Conservation (phyloP, 2,113 vertebrate species). For the Pygoscelis antarcticus region DNA sequence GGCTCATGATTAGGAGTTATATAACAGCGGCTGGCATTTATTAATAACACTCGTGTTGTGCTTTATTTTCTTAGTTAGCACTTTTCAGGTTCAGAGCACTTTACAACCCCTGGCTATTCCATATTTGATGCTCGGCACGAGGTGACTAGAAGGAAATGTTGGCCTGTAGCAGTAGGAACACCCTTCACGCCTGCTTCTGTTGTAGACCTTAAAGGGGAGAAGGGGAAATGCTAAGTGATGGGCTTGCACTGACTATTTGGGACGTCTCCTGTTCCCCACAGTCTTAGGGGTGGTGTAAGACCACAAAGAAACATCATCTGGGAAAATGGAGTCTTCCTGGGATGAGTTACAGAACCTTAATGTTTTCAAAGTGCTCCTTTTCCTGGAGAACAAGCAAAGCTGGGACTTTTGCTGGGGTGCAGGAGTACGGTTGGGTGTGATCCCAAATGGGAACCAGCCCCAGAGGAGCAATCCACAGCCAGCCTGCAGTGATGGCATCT, state of each 20-base stretch:
- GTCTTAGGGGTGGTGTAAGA: background rate
- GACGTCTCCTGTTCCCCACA: background rate
- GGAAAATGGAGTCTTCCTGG: background rate
- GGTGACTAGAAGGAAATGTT: background rate
- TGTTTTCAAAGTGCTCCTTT: background rate
- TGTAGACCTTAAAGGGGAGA: background rate
- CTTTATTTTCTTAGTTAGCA: slow-evolving; percentile 56
- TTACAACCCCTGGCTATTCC: slow-evolving; percentile 10
- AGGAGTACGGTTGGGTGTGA: background rate
- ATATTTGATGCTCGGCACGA: background rate
- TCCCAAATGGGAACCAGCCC: background rate
- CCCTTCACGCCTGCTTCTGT: background rate
- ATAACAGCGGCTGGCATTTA: slow-evolving; percentile 56
- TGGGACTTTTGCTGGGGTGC: background rate
- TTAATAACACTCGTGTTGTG: slow-evolving; percentile 35
- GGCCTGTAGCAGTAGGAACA: background rate
- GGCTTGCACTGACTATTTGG: background rate
- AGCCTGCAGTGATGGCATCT: background rate
- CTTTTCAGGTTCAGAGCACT: slow-evolving; percentile 65
- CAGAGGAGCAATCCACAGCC: background rate
- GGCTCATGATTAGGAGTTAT: slow-evolving; percentile 42
- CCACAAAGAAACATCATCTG: background rate
- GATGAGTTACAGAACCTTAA: background rate
- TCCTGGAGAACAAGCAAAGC: background rate
- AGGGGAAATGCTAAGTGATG: background rate